Evolutionary conservation across 92 coral and sea anemone genomes (phyloP).

Genomic region (Epizoanthus rinbou): DNA sequence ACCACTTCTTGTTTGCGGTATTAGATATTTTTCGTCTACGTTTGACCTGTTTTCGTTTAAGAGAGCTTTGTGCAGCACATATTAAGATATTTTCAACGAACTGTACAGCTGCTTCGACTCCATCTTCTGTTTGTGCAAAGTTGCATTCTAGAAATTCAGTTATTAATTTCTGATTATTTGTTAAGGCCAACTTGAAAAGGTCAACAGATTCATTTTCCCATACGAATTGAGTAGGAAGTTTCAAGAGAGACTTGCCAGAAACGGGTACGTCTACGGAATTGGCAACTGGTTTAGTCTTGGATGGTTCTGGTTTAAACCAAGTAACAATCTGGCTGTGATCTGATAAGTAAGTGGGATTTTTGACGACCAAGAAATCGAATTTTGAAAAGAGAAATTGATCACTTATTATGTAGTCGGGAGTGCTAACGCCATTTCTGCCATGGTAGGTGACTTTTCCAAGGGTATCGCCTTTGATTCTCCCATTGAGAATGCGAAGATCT

Average conservation of each 20-base stretch:
- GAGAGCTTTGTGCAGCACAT: slow-evolving; percentile 22
- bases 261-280: neutral
- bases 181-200: slow-evolving; percentile 20
- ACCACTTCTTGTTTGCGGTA: slow-evolving; percentile 38
- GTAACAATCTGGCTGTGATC: slow-evolving; percentile 38
- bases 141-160: slow-evolving; percentile 10
- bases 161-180: slow-evolving; percentile 22
- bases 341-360: slow-evolving; percentile 48
- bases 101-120: slow-evolving; percentile 17
- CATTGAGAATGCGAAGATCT: slow-evolving; percentile 54
- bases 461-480: slow-evolving; percentile 57
- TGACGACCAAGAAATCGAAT: slow-evolving; percentile 39
- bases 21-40: neutral
- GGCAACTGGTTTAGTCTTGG: neutral
- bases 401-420: slow-evolving; percentile 45
- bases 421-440: slow-evolving; percentile 43
- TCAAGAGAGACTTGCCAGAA: neutral
- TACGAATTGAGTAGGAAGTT: slow-evolving; percentile 41
- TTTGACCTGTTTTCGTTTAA: slow-evolving; percentile 36
- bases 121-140: slow-evolving; percentile 7
- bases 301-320: slow-evolving; percentile 1
- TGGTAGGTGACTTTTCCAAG: slow-evolving; percentile 45
- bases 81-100: slow-evolving; percentile 20
- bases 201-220: slow-evolving; percentile 40
- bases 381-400: slow-evolving; percentile 6